Percentiles rank a stretch among this genome's conserved stretches.
phyloP scores from a whole-genome alignment of 2,113 vertebrate species.

The Percina caprodes region DNA sequence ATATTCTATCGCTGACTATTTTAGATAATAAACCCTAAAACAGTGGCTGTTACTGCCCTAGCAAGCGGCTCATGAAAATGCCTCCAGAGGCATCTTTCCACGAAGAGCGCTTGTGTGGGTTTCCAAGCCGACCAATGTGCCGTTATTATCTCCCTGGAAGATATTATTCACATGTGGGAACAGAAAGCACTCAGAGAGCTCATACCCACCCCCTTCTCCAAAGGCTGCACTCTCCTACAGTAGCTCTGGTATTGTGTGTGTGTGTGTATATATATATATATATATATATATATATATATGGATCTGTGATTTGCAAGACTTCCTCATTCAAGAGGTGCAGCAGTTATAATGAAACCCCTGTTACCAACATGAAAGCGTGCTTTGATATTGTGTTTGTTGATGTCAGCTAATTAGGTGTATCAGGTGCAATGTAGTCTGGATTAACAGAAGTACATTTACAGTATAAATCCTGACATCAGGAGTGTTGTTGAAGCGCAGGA shows the following conservation, averaged over 20 bases:
- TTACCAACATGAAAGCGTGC: not conserved
- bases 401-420: not conserved
- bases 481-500: too few species aligned
- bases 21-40: conserved; percentile 18
- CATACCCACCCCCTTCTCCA: not conserved
- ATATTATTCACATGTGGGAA: conserved; percentile 31
- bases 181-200: conserved; percentile 40
- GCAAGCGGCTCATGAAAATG: conserved; percentile 1
- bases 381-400: not conserved
- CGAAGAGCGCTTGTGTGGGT: conserved; percentile 46
- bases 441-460: too few species aligned
- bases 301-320: not conserved
- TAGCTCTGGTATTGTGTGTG: too few species aligned
- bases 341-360: not conserved
- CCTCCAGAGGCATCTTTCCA: conserved; percentile 14
- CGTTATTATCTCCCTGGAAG: conserved; percentile 41
- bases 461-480: too few species aligned
- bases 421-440: too few species aligned
- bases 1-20: conserved; percentile 7
- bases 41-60: conserved; percentile 37
- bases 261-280: too few species aligned
- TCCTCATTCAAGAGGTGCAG: not conserved
- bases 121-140: conserved; percentile 10
- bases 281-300: too few species aligned
- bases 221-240: conserved; percentile 26